phyloP scores from a whole-genome alignment of 2,888 invertebrate genomes.

The Galerucella pusilla region DNA sequence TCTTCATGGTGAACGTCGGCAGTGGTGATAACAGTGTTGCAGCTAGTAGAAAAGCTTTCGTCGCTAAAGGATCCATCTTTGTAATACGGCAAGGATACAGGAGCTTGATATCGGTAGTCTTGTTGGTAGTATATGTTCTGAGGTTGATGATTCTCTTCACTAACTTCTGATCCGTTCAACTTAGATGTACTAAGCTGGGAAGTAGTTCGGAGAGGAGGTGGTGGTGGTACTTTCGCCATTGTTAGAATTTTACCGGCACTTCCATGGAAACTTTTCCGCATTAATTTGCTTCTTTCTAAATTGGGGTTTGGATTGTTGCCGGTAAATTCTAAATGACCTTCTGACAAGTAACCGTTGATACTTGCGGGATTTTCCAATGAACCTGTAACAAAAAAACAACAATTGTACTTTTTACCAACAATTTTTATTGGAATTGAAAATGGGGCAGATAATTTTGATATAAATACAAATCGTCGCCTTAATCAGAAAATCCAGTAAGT shows the following conservation, averaged over 20 bases:
- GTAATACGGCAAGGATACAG: slow-evolving; percentile 56
- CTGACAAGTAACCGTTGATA: slow-evolving; percentile 85
- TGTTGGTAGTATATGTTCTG: slow-evolving; percentile 60
- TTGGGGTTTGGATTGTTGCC: slow-evolving; percentile 79
- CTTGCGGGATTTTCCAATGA: slow-evolving; percentile 66
- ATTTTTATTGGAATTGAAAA: no score
- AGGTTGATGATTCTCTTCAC: slow-evolving; percentile 61
- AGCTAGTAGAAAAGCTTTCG: slow-evolving; percentile 47
- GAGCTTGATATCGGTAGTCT: slow-evolving; percentile 45
- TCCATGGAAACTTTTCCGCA: slow-evolving; percentile 90
- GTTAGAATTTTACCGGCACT: slow-evolving; percentile 85
- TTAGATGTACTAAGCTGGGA: slow-evolving; percentile 83
- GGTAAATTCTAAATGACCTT: slow-evolving; percentile 85
- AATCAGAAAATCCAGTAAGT: no score
- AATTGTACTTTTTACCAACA: not conserved
- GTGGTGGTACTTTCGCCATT: slow-evolving; percentile 86
- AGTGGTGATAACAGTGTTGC: slow-evolving; percentile 75
- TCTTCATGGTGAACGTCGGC: slow-evolving; percentile 89
- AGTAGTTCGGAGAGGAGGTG: slow-evolving; percentile 86
- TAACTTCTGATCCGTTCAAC: slow-evolving; percentile 69
- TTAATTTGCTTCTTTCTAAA: slow-evolving; percentile 85
- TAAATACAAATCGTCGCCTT: not conserved
- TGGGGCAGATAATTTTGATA: not conserved
- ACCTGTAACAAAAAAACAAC: slow-evolving; percentile 29
- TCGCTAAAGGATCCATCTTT: slow-evolving; percentile 49